Evolutionary conservation across 2,888 invertebrate genomes (phyloP), one percentile per base, ranked within the genome.

Genomic region (Girardia tigrina): DNA sequence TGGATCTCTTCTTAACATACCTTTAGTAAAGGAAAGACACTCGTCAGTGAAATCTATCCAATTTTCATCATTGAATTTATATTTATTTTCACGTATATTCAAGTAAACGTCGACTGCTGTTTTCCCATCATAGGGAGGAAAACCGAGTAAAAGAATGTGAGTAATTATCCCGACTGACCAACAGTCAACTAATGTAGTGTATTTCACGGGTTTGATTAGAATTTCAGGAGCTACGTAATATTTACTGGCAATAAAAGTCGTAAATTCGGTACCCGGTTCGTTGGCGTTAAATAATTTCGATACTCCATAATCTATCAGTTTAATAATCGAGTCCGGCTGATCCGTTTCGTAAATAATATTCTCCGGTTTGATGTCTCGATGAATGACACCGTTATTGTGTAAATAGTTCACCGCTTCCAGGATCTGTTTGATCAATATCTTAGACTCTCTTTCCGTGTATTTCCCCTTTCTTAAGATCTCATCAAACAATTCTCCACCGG

Each of bases 161-260:
- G 56, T 56, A 8, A 56, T 56, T 56, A 56, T 56, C 6, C 56
- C 56, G 4, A 56, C n/a, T 8, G 56, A 56, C 56, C 56, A 56
- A 56, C 56, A 56, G n/a, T 56, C 56, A 56, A 56, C 56, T n/a
- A 16, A 4, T 16, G n/a, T 56, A n/a, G 56, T 8, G 23, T 56
- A 56, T 4, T 6, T 20, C 23, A 56, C 4, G n/a, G 56, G 56
- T 56, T 56, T 56, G n/a, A 56, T 16, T 56, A 56, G 23, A 6
- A 56, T n/a, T 56, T 56, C 56, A n/a, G 56, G 56, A 4, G 56
- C 56, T 6, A 56, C 56, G 23, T 56, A 56, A 56, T 56, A 56
- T 56, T 56, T 56, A n/a, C 56, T 56, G n/a, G 56, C 56, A 16
- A 56, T 56, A 56, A 56, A 56, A 8, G 56, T 56, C 4, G 56